Evolutionary conservation across 1,140 invertebrate species (phyloP).

Genomic region (Apis laboriosa): DNA sequence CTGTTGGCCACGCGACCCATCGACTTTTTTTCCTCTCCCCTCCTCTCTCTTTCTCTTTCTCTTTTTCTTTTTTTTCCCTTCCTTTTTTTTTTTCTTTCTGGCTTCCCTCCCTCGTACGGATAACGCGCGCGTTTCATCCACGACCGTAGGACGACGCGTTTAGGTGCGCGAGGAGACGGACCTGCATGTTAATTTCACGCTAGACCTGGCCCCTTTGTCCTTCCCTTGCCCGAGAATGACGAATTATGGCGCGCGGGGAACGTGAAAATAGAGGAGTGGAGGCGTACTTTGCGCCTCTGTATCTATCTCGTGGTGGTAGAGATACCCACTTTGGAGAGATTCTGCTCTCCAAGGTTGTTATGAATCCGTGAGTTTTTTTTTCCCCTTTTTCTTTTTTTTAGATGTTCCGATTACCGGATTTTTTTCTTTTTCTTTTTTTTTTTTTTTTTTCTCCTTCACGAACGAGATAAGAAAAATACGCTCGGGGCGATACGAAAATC

Average conservation of each 20-base stretch:
- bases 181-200: conserved; percentile 63
- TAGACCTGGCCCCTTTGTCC: conserved; percentile 19
- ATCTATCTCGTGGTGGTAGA: no score
- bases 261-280: not conserved
- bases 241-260: conserved; percentile 13
- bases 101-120: conserved; percentile 59
- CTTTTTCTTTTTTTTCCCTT: not conserved
- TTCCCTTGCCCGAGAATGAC: conserved; percentile 19
- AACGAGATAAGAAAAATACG: conserved; percentile 15
- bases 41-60: not conserved
- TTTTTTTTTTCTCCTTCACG: not conserved
- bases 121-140: conserved; percentile 59
- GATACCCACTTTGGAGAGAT: conserved; percentile 16
- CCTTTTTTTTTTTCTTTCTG: not conserved
- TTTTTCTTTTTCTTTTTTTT: not conserved
- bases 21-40: conserved; percentile 32
- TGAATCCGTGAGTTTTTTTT: not conserved
- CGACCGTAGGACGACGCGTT: conserved; percentile 10
- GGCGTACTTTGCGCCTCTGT: not conserved
- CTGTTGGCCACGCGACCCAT: conserved; percentile 68
- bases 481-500: not conserved
- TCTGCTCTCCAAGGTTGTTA: not conserved
- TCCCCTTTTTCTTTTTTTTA: not conserved
- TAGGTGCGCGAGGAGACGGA: conserved; percentile 44
- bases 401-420: not conserved